Evolutionary conservation across 2,797 vertebrate species (phyloP), one percentile per base, ranked within the genome.

Genomic region (Anguilla marmorata): DNA sequence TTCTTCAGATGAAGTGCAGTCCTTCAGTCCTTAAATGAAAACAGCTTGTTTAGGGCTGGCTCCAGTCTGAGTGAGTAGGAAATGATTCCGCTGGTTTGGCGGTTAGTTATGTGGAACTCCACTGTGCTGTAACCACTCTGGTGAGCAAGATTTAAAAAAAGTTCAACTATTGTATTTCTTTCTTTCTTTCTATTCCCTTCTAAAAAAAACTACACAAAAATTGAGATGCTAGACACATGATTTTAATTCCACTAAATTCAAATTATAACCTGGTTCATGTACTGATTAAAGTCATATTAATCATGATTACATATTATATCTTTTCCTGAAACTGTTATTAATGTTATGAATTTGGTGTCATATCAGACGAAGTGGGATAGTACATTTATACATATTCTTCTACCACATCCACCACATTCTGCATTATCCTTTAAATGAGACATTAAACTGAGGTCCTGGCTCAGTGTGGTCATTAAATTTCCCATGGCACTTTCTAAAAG

Each of bases 101-200:
- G 56, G 72, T 87, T 33, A 87, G 48, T 79, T 37, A 19, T 85
- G 52, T 85, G 83, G 54, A 80, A 87, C 80, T 21, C 54, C 19
- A 24, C 6, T 45, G 74, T 52, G n/a, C 30, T 80, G 74, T 52
- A 60, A 87, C 58, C 72, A 45, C 21, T 19, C 69, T 0, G 33
- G 74, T 76, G 41, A 41, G 74, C 16, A 41, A 41, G 74, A 41
- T 19, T n/a, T n/a, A 19, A 33, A 41, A 41, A 33, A 41, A 41
- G 33, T 76, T 7, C 30, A 41, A n/a, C 74, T 76, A 1, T 76
- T 33, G 74, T 76, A 12, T 19, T 19, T 3, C 74, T 76, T 76
- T 41, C 16, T 30, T 12, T 30, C 27, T 72, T 72, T 52, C 50
- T 52, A 5, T 63, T 63, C 14, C 24, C 24, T 63, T 21, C 41